phyloP scores from a whole-genome alignment of 2,797 vertebrate genomes.

The Merluccius polli region DNA sequence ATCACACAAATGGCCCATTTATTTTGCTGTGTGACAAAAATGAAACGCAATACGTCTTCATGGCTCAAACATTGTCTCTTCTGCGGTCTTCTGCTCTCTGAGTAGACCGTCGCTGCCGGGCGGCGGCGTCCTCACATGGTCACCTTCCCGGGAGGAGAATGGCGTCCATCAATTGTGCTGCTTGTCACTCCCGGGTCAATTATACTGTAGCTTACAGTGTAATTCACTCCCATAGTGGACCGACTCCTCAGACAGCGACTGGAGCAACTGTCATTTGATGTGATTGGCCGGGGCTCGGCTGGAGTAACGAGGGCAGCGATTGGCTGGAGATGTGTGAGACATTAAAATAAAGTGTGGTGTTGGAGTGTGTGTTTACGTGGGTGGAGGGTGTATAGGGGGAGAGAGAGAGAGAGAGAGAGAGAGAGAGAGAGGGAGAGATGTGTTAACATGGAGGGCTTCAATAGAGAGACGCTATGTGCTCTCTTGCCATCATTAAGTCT shows the following conservation, averaged over 20 bases:
- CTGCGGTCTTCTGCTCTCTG: too few species aligned
- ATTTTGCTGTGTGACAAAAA: neutral
- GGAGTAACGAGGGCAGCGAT: too few species aligned
- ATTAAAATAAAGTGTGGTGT: neutral
- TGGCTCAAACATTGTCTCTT: neutral
- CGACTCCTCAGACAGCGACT: too few species aligned
- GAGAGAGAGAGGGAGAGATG: neutral
- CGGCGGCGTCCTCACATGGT: neutral
- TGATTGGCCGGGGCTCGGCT: neutral
- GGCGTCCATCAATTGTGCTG: conserved; percentile 31
- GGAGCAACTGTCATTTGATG: neutral
- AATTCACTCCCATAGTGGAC: neutral
- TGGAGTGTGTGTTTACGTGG: conserved; percentile 9
- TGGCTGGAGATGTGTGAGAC: neutral
- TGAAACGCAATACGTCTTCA: neutral
- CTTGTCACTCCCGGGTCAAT: conserved; percentile 58
- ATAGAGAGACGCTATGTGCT: neutral
- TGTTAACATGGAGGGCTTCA: neutral
- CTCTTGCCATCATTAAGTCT: neutral
- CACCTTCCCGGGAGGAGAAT: neutral
- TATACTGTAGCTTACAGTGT: conserved; percentile 33
- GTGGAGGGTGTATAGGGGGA: neutral
- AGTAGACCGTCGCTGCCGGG: too few species aligned
- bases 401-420: neutral
- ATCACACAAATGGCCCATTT: neutral